These are phyloP conservation scores for Phycodurus eques DNA, from an alignment of 2,113 vertebrate species.

Conservation along the genomic window DNA sequence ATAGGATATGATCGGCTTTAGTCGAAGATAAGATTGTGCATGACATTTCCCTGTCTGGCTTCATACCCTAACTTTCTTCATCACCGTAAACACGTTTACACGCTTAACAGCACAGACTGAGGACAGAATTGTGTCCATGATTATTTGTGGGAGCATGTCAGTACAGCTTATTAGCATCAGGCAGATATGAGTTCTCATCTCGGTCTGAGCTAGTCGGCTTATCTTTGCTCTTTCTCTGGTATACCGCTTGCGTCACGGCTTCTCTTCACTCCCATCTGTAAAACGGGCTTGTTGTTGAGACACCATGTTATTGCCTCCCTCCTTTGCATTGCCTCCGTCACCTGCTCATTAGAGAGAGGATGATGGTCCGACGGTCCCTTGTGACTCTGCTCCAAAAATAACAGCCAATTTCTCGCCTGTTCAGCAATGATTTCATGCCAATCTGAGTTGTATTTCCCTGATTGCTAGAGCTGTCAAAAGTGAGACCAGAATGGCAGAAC, in stretches of 20 bases:
- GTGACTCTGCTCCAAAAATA: conserved; percentile 76
- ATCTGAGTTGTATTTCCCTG: conserved; percentile 65
- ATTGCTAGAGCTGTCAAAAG: conserved; percentile 39
- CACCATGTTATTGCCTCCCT: conserved; percentile 17
- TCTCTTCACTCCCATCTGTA: conserved; percentile 24
- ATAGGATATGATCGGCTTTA: not conserved
- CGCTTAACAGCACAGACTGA: conserved; percentile 20
- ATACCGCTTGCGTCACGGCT: not conserved
- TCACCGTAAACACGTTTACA: not conserved
- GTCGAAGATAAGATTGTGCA: conserved; percentile 14
- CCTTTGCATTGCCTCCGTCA: conserved; percentile 63
- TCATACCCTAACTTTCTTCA: not conserved
- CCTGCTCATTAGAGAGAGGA: conserved; percentile 71
- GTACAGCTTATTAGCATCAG: conserved; percentile 24
- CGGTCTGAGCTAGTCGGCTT: not conserved
- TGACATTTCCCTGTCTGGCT: conserved; percentile 22
- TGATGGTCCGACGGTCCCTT: conserved; percentile 65
- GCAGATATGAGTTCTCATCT: conserved; percentile 19
- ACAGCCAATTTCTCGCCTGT: conserved; percentile 77
- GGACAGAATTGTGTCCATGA: conserved; percentile 2
- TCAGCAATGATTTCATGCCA: conserved; percentile 78
- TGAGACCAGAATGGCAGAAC: conserved; percentile 12
- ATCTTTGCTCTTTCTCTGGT: conserved; percentile 13
- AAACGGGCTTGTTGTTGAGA: conserved; percentile 38
- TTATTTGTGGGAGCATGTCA: conserved; percentile 23